Evolutionary conservation across 2,797 vertebrate species (phyloP).

Genomic region (Acanthurus tractus): DNA sequence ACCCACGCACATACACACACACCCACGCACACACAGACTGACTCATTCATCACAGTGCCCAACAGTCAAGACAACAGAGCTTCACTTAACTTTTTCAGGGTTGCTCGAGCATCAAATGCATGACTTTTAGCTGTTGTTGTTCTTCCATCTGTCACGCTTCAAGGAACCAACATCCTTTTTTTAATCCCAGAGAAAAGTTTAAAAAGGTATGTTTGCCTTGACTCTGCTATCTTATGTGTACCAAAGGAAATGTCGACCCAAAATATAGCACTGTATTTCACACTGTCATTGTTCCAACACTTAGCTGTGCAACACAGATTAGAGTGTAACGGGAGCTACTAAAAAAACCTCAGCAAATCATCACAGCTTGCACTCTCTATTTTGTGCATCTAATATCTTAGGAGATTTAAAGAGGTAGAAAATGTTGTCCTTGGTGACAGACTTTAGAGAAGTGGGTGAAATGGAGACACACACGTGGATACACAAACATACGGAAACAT

Average conservation of each 20-base stretch:
- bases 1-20: constrained; percentile 18
- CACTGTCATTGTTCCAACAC: constrained; percentile 60
- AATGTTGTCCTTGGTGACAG: constrained; percentile 52
- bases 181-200: constrained; percentile 66
- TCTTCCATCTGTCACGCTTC: constrained; percentile 78
- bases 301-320: constrained; percentile 55
- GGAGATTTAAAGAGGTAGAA: constrained; percentile 58
- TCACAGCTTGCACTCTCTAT: constrained; percentile 44
- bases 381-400: constrained; percentile 62
- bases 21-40: constrained; percentile 23
- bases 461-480: constrained; percentile 17
- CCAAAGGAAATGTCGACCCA: constrained; percentile 64
- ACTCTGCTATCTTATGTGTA: constrained; percentile 60
- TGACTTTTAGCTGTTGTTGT: constrained; percentile 77
- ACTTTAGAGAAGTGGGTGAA: constrained; percentile 35
- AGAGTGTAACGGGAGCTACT: constrained; percentile 54
- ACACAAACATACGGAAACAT: constrained; percentile 19
- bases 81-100: constrained; percentile 78
- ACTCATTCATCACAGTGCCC: constrained; percentile 75
- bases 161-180: constrained; percentile 69
- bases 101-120: constrained; percentile 79
- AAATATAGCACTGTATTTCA: constrained; percentile 64
- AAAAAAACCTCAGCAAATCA: constrained; percentile 62
- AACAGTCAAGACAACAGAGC: constrained; percentile 75
- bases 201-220: constrained; percentile 67